Base-by-base conservation (phyloP, 2,888 invertebrate genomes). In the Sepioteuthis lessoniana region DNA sequence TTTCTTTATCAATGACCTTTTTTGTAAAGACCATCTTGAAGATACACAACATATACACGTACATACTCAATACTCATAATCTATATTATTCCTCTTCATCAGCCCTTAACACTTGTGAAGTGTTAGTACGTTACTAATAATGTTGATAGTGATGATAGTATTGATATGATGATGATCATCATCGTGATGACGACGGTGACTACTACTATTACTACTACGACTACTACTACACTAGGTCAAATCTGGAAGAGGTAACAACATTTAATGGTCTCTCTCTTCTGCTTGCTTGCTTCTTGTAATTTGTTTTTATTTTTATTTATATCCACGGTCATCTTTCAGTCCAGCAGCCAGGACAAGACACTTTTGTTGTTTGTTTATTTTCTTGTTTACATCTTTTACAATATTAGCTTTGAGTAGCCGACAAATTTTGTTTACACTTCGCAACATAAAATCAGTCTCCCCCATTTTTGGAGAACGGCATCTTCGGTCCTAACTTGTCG, bases 161-260 rank as follows among this genome's bases (percentile, higher is more conserved):
- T 76, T 55, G 55, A 55, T 76, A 76, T 31, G 5, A 76, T 76
- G 19, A n/a, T 60, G 28, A 25, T 60, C 2, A 28, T 60, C 28
- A 60, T 60, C 19, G 25, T 60, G 28, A 60, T 76, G 42, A 42
- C 42, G 7, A 42, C 42, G 42, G 31, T 10, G 8, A 31, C 31
- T 28, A 60, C 31, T 60, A 31, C 60, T 60, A 60, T 8, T 60
- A 16, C 31, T 76, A 76, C n/a, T 31, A 76, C 16, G n/a, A 76
- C n/a, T 76, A 76, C n/a, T 76, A n/a, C 76, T 76, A 76, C 76
- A n/a, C 76, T 76, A 76, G 76, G n/a, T 76, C 76, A n/a, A 76
- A 76, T 76, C 76, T 76, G 76, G n/a, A 76, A 76, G n/a, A 76
- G 76, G 76, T 76, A 76, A 76, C 60, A 60, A 60, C 76, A 76